These are phyloP conservation scores for Mesorhabditis belari DNA, from an alignment of 2,888 invertebrate species.

Conservation along the genomic window DNA sequence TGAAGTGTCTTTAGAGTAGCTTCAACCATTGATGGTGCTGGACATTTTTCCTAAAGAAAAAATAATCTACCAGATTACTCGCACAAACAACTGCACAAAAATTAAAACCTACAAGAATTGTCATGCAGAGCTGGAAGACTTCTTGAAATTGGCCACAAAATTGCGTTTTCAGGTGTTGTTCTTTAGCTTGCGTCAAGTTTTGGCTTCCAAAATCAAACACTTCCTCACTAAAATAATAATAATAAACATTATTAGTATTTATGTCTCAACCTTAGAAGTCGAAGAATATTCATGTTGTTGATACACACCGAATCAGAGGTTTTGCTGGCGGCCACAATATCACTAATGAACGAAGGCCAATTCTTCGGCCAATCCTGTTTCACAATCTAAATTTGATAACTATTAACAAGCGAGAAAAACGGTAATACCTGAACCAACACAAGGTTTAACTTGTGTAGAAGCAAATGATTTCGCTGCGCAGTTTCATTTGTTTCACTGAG, in stretches of 20 bases:
- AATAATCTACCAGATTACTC: not conserved
- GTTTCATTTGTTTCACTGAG: constrained; percentile 84
- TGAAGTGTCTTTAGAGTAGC: constrained; percentile 90
- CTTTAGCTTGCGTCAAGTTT: constrained; percentile 96
- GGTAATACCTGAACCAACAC: constrained; percentile 79
- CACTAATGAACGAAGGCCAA: constrained; percentile 97
- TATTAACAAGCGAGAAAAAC: not conserved
- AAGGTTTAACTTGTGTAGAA: constrained; percentile 95
- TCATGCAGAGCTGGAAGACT: constrained; percentile 93
- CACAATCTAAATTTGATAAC: constrained; percentile 76
- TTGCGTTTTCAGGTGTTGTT: constrained; percentile 95
- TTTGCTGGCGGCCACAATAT: constrained; percentile 97
- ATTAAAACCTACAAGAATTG: constrained; percentile 71
- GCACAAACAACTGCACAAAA: too few relatives aligned
- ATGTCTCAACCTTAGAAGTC: constrained; percentile 67
- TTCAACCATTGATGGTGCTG: constrained; percentile 89
- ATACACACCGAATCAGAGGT: constrained; percentile 97
- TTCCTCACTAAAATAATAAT: constrained; percentile 70
- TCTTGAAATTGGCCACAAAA: constrained; percentile 99
- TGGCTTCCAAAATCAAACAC: constrained; percentile 97
- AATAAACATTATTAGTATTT: constrained; percentile 5
- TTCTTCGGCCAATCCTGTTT: constrained; percentile 99
- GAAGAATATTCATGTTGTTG: constrained; percentile 97
- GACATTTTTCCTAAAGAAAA: constrained; percentile 73
- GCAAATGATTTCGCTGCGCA: constrained; percentile 86